Conservation (phyloP, 2,113 vertebrate genomes). For the Nettapus auritus region DNA sequence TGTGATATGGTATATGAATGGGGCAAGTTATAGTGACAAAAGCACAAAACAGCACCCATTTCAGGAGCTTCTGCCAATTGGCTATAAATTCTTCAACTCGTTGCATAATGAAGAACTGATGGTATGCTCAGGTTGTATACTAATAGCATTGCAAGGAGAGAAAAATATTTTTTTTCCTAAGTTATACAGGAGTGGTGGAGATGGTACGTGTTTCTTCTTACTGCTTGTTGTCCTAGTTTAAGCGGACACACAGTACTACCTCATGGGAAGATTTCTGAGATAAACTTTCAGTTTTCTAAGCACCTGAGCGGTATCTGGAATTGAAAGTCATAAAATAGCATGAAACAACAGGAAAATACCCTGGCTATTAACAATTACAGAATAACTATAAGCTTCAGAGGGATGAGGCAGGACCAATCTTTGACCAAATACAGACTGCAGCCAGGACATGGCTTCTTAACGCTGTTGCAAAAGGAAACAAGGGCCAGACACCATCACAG, state of each 20-base stretch:
- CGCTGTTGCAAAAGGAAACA: neutral
- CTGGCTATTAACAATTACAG: neutral
- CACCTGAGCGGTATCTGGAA: neutral
- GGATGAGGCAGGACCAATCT: neutral
- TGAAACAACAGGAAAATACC: neutral
- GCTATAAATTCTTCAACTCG: neutral
- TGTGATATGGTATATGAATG: neutral
- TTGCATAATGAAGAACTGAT: neutral
- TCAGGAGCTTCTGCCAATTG: neutral
- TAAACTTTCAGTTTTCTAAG: neutral
- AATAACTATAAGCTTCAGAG: neutral
- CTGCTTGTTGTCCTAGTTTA: neutral
- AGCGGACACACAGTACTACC: neutral
- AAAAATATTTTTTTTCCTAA: neutral
- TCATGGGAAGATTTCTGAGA: neutral
- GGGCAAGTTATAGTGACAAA: neutral
- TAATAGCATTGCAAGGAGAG: neutral
- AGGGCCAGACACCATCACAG: accelerated
- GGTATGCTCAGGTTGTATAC: neutral
- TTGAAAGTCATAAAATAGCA: neutral
- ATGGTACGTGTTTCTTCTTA: neutral
- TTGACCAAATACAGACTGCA: neutral
- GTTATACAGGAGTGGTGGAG: accelerated
- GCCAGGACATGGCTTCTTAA: accelerated
- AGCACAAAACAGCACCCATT: neutral